Evolutionary conservation across 2,888 invertebrate species (phyloP).

Genomic region (Melanargia galathea): DNA sequence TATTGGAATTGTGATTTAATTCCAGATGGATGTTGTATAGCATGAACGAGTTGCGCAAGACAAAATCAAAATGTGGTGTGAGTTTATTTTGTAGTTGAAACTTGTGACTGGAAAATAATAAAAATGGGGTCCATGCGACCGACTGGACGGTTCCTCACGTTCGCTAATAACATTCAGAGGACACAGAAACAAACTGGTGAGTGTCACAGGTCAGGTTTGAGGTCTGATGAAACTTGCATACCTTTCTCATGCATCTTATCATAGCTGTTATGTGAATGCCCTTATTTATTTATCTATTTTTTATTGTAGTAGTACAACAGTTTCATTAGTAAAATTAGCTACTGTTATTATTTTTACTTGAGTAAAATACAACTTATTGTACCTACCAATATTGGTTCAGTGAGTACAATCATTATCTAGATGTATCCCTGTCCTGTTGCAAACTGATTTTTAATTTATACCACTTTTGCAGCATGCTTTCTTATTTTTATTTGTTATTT

Average conservation of each 20-base stretch:
- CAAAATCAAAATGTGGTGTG: conserved; percentile 30
- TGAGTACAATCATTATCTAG: too few relatives aligned
- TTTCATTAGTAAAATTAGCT: not conserved
- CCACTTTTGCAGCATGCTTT: too few relatives aligned
- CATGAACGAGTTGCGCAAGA: conserved; percentile 42
- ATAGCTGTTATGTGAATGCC: conserved; percentile 50
- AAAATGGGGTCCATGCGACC: conserved; percentile 85
- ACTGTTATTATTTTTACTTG: too few relatives aligned
- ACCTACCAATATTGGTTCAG: too few relatives aligned
- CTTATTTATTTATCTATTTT: conserved; percentile 45
- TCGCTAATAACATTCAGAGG: conserved; percentile 83
- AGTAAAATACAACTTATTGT: too few relatives aligned
- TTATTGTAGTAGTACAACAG: not conserved
- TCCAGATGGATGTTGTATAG: conserved; percentile 60
- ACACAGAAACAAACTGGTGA: conserved; percentile 66
- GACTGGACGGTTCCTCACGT: conserved; percentile 83
- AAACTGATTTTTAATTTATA: too few relatives aligned
- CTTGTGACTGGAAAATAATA: conserved; percentile 34
- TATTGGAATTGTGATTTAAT: conserved; percentile 53
- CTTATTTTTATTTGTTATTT: too few relatives aligned
- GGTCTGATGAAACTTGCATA: conserved; percentile 46
- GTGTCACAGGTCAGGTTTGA: conserved; percentile 9
- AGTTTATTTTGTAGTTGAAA: conserved; percentile 58
- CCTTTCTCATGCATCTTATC: conserved; percentile 59
- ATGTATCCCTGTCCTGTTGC: too few relatives aligned